A percentile compares a stretch with the other conserved stretches of the same genome.
These are phyloP conservation scores for Anableps anableps DNA, from an alignment of 2,797 vertebrate genomes.

Conservation along the genomic window DNA sequence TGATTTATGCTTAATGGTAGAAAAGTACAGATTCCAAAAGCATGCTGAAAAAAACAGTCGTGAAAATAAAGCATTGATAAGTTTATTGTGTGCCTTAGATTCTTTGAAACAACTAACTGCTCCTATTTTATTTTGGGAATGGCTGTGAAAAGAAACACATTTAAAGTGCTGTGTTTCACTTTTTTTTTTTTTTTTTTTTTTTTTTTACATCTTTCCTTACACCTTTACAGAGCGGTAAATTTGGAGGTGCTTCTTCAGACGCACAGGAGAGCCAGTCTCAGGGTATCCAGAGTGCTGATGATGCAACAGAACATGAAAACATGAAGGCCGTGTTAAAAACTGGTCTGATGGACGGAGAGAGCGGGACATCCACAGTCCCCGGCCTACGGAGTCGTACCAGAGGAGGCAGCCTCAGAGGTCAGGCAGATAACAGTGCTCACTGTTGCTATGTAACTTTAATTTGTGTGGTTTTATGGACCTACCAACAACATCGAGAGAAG, in stretches of 20 bases:
- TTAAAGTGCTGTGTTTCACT: not conserved
- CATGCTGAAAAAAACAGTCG: slow-evolving; percentile 24
- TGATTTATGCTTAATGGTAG: slow-evolving; percentile 34
- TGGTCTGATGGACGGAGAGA: slow-evolving; percentile 72
- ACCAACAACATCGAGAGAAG: not conserved
- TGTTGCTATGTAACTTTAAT: not conserved
- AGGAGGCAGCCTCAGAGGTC: slow-evolving; percentile 83
- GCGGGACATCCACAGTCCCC: slow-evolving; percentile 70
- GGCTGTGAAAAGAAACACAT: not conserved
- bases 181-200: too few species aligned
- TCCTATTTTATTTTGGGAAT: slow-evolving; percentile 8
- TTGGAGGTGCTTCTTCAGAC: slow-evolving; percentile 80
- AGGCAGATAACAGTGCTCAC: slow-evolving; percentile 6
- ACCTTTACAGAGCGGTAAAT: slow-evolving; percentile 87
- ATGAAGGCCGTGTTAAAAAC: slow-evolving; percentile 95
- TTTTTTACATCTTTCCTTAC: not conserved
- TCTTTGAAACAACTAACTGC: slow-evolving; percentile 22
- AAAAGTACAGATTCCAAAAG: slow-evolving; percentile 19
- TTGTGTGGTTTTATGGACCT: not conserved
- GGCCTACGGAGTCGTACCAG: slow-evolving; percentile 90
- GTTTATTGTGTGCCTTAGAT: slow-evolving; percentile 5
- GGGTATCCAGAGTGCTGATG: slow-evolving; percentile 88
- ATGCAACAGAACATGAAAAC: slow-evolving; percentile 92
- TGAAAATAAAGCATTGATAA: not conserved
- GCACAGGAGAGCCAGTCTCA: slow-evolving; percentile 80